phyloP scores from a whole-genome alignment of 1,140 invertebrate genomes.

The Neoseiulus cucumeris region DNA sequence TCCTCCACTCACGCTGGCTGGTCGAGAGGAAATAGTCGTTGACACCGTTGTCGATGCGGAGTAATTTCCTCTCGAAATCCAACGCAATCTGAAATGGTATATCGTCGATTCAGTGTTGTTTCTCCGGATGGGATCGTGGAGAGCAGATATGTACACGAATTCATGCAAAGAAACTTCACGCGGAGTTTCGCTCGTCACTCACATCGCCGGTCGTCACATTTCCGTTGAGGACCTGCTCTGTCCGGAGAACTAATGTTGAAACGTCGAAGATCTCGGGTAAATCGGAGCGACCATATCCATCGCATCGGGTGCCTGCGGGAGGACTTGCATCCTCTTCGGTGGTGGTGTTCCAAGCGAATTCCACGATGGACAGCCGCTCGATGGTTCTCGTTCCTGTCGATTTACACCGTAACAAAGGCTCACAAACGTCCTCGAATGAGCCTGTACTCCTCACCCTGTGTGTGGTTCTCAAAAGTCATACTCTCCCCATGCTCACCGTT shows the following conservation, averaged over 20 bases:
- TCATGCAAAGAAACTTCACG: too few relatives aligned
- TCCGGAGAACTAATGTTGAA: background rate
- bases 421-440: too few relatives aligned
- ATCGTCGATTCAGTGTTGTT: too few relatives aligned
- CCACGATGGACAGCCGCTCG: background rate
- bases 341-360: background rate
- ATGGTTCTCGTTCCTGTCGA: background rate
- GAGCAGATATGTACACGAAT: too few relatives aligned
- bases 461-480: too few relatives aligned
- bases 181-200: background rate
- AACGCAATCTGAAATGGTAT: background rate
- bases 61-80: background rate
- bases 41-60: background rate
- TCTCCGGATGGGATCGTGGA: too few relatives aligned
- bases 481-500: too few relatives aligned
- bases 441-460: too few relatives aligned
- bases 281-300: background rate
- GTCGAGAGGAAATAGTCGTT: background rate
- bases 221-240: background rate
- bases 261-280: background rate
- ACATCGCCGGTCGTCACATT: background rate
- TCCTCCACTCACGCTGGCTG: background rate
- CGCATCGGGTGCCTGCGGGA: background rate
- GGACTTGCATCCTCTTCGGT: background rate
- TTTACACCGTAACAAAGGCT: too few relatives aligned